Evolutionary conservation across 2,888 invertebrate genomes (phyloP).

Genomic region (Orchesella flavescens): DNA sequence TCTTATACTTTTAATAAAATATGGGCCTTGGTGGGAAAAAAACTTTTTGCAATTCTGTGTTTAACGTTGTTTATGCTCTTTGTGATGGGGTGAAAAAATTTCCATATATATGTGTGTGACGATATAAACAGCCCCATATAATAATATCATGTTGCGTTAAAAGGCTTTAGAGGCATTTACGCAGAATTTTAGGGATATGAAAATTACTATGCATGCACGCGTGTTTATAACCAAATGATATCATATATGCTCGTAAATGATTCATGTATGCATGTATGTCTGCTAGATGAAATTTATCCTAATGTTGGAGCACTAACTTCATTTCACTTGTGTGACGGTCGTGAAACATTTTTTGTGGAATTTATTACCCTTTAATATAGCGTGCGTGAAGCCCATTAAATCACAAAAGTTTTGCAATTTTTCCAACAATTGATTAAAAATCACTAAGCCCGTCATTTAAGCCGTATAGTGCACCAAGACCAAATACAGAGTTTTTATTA

Average conservation of each 20-base stretch:
- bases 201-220: too few relatives aligned
- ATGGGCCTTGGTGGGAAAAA: constrained; percentile 3
- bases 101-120: background rate
- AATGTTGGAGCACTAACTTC: background rate
- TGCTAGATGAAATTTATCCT: background rate
- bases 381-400: too few relatives aligned
- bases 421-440: background rate
- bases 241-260: background rate
- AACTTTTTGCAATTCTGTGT: background rate
- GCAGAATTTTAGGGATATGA: too few relatives aligned
- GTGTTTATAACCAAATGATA: too few relatives aligned
- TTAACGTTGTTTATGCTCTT: constrained; percentile 14
- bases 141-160: too few relatives aligned
- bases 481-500: too few relatives aligned
- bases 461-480: too few relatives aligned
- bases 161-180: too few relatives aligned
- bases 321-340: too few relatives aligned
- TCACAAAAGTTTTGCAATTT: constrained; percentile 1
- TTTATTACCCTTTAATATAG: too few relatives aligned
- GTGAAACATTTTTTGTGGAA: too few relatives aligned
- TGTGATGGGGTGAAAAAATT: constrained; percentile 22
- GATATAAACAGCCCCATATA: too few relatives aligned
- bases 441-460: background rate
- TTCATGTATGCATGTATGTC: background rate
- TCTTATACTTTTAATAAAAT: constrained; percentile 13